These are phyloP conservation scores for Phaethon lepturus DNA, from an alignment of 2,113 vertebrate genomes.

Conservation along the genomic window DNA sequence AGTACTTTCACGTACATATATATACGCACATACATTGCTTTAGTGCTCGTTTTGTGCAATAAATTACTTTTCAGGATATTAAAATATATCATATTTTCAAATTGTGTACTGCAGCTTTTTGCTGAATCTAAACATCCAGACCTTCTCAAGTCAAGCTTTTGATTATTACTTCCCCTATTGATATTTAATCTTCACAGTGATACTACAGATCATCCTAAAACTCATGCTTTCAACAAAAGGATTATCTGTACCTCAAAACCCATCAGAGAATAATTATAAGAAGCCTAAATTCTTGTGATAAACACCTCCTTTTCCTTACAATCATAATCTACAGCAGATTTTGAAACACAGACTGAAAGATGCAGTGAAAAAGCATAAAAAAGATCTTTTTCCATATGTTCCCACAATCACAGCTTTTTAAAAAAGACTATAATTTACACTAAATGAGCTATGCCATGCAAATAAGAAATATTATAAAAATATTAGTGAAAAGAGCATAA, in stretches of 20 bases:
- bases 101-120: not conserved
- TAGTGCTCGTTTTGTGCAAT: not conserved
- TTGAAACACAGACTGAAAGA: not conserved
- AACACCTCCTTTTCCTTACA: not conserved
- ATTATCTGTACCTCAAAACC: not conserved
- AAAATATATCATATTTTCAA: not conserved
- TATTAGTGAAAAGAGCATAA: not conserved
- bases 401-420: not conserved
- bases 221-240: not conserved
- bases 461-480: not conserved
- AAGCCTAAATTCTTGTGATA: not conserved
- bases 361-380: not conserved
- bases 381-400: not conserved
- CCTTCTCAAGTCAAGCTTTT: not conserved
- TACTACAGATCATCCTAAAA: not conserved
- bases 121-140: not conserved
- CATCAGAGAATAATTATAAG: not conserved
- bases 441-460: not conserved
- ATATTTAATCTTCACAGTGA: not conserved
- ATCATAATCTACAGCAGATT: not conserved
- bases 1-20: not conserved
- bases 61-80: conserved; percentile 16
- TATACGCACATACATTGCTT: not conserved
- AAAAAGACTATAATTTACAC: not conserved
- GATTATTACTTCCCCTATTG: not conserved